Evolutionary conservation across 2,888 invertebrate species (phyloP).

Genomic region (Altica lythri): DNA sequence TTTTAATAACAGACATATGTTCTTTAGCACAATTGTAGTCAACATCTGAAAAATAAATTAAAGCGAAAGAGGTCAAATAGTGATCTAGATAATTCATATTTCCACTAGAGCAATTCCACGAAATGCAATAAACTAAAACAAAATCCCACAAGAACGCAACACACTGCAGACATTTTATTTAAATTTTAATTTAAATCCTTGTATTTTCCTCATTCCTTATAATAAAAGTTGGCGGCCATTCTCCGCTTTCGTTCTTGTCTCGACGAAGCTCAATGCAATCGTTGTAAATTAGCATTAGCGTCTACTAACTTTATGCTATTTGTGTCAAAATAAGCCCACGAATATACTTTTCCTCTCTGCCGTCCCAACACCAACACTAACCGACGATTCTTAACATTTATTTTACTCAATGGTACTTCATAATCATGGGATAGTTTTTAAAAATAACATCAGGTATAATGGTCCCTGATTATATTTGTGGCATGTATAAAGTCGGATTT

Average conservation of each 20-base stretch:
- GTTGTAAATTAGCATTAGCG: conserved; percentile 58
- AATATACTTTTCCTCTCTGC: conserved; percentile 40
- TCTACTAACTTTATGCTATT: conserved; percentile 57
- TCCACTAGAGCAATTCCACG: conserved; percentile 10
- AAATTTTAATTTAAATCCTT: conserved; percentile 56
- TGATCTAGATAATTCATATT: conserved; percentile 8
- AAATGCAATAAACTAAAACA: conserved; percentile 41
- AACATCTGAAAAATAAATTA: neutral
- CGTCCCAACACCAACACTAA: too few species aligned
- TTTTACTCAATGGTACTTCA: too few species aligned
- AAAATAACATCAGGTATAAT: too few species aligned
- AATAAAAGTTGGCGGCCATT: conserved; percentile 51
- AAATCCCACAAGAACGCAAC: conserved; percentile 46
- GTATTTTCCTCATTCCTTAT: conserved; percentile 51
- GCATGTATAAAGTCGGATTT: too few species aligned
- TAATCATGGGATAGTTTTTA: too few species aligned
- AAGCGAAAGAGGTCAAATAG: conserved; percentile 2
- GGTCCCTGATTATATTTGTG: too few species aligned
- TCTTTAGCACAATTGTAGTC: neutral
- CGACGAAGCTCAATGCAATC: conserved; percentile 51
- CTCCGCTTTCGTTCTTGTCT: conserved; percentile 44
- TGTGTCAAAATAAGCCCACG: conserved; percentile 57
- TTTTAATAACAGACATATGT: too few species aligned
- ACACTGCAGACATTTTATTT: conserved; percentile 56
- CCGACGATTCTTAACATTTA: conserved; percentile 32